These are phyloP conservation scores for Micrasema minimum DNA, from an alignment of 1,140 invertebrate species.

Conservation along the genomic window DNA sequence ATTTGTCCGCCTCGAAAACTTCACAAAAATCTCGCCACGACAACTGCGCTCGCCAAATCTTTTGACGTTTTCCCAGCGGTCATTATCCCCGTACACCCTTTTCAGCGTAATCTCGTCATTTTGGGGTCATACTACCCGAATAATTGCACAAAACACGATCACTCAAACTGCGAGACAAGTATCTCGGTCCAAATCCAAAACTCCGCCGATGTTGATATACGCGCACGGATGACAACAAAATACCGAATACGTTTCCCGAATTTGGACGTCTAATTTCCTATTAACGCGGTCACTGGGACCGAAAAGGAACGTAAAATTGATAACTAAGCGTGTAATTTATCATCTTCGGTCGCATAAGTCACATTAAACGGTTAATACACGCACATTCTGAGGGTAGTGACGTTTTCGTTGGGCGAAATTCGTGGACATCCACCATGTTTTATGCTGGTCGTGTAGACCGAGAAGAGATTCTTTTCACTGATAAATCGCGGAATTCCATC, in stretches of 20 bases:
- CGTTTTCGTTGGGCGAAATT: constrained; percentile 32
- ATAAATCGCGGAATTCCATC: constrained; percentile 66
- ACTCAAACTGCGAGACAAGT: background rate
- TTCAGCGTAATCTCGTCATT: constrained; percentile 27
- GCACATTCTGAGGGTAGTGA: constrained; percentile 22
- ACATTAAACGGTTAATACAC: background rate
- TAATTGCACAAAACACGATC: constrained; percentile 9
- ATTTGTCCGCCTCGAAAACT: background rate
- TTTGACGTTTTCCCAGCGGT: constrained; percentile 39
- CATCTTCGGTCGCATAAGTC: constrained; percentile 7
- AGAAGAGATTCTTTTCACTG: constrained; percentile 64
- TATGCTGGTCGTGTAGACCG: constrained; percentile 31
- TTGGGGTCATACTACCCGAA: background rate
- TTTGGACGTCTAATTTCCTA: constrained; percentile 18
- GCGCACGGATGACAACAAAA: constrained; percentile 33
- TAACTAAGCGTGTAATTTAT: constrained; percentile 8
- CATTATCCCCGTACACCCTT: constrained; percentile 24
- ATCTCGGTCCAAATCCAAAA: background rate
- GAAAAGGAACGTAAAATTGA: constrained; percentile 29
- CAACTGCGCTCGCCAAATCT: constrained; percentile 12
- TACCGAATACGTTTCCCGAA: constrained; percentile 29
- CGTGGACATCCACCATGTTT: constrained; percentile 37
- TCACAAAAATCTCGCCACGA: constrained; percentile 30
- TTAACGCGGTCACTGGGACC: constrained; percentile 8
- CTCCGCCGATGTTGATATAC: constrained; percentile 28